phyloP scores from a whole-genome alignment of 2,113 vertebrate species.

The Crotalus tigris region DNA sequence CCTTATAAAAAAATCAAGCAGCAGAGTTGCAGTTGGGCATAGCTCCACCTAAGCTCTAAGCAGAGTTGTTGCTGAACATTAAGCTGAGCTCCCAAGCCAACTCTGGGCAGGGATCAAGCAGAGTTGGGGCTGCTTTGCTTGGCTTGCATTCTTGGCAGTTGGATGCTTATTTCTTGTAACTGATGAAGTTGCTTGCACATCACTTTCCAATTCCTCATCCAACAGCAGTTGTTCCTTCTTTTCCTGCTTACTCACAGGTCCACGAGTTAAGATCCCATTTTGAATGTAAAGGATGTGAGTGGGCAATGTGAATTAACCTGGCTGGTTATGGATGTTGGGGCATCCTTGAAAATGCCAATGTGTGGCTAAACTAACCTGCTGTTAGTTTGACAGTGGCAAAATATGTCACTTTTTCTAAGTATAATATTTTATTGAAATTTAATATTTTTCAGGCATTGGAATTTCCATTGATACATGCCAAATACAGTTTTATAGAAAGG shows the following conservation, averaged over 20 bases:
- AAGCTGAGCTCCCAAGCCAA: background rate
- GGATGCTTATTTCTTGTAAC: background rate
- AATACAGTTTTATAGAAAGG: background rate
- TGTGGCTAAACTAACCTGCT: background rate
- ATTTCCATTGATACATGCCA: background rate
- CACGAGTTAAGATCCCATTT: background rate
- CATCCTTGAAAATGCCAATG: background rate
- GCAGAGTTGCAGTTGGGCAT: background rate
- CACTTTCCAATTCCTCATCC: background rate
- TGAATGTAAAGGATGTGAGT: background rate
- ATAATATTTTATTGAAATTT: background rate
- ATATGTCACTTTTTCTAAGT: background rate
- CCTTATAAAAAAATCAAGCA: background rate
- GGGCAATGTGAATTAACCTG: background rate
- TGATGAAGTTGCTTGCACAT: background rate
- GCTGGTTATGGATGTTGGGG: background rate
- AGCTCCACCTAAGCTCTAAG: background rate
- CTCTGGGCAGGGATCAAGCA: background rate
- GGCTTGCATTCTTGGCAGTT: background rate
- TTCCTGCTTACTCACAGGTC: background rate
- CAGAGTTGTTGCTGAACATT: background rate
- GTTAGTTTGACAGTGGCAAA: background rate
- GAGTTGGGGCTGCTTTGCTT: background rate
- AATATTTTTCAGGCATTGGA: background rate
- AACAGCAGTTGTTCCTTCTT: background rate